Percentiles rank a stretch among this genome's conserved stretches.
Conservation (phyloP, 2,888 invertebrate genomes). For the Xestobium rufovillosum region DNA sequence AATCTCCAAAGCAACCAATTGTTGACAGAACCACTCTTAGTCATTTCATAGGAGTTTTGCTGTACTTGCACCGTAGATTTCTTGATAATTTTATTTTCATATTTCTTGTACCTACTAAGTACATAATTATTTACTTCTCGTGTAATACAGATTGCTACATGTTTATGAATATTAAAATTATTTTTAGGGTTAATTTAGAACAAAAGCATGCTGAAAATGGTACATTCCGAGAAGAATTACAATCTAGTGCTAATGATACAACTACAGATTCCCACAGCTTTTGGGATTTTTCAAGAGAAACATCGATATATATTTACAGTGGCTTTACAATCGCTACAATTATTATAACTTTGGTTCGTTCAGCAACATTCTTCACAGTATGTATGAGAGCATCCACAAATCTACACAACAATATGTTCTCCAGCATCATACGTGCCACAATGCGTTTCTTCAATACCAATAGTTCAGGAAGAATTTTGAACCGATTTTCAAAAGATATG, state of each 20-base stretch:
- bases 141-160: too few species aligned
- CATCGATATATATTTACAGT: conserved; percentile 39
- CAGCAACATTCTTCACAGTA: conserved; percentile 47
- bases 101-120: too few species aligned
- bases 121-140: too few species aligned
- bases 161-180: background rate
- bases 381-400: conserved; percentile 49
- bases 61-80: too few species aligned
- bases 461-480: conserved; percentile 54
- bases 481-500: conserved; percentile 65
- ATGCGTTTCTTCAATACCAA: conserved; percentile 64
- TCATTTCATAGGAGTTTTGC: too few species aligned
- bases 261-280: conserved; percentile 18
- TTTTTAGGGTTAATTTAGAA: conserved; percentile 34
- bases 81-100: too few species aligned
- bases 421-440: conserved; percentile 51
- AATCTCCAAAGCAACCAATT: too few species aligned
- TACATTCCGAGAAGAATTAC: background rate
- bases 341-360: conserved; percentile 42
- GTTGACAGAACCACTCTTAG: too few species aligned
- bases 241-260: background rate
- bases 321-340: conserved; percentile 42
- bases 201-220: conserved; percentile 23
- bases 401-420: conserved; percentile 48
- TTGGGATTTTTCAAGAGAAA: conserved; percentile 37